Percentiles rank a stretch among this genome's conserved stretches.
These are phyloP conservation scores for Parotia lawesii DNA, from an alignment of 2,113 vertebrate genomes.

Conservation along the genomic window DNA sequence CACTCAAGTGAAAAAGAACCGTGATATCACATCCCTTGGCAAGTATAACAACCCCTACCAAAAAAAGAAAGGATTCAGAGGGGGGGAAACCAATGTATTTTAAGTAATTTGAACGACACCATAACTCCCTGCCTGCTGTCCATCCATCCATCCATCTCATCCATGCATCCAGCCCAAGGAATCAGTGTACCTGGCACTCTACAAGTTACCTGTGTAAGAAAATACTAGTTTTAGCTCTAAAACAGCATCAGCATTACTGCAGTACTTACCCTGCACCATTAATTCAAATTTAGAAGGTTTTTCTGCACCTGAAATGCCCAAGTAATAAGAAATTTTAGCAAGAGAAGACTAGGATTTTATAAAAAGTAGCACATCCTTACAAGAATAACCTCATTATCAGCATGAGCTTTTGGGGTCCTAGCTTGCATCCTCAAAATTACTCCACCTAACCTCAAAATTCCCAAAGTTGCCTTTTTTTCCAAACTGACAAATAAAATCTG, in stretches of 20 bases:
- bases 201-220: neutral
- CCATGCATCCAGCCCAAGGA: neutral
- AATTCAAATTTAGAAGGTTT: neutral
- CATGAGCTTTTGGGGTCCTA: neutral
- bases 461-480: neutral
- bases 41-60: neutral
- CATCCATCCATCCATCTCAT: too few relatives aligned
- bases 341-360: neutral
- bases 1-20: neutral
- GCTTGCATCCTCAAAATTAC: neutral
- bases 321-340: neutral
- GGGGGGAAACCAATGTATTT: accelerated
- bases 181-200: accelerated
- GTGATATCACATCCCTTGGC: neutral
- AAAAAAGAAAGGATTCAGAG: neutral
- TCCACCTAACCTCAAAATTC: neutral
- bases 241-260: neutral
- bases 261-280: neutral
- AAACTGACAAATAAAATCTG: neutral
- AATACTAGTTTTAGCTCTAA: neutral
- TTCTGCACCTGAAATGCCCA: neutral
- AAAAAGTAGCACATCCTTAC: neutral
- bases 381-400: neutral
- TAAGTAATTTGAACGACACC: neutral
- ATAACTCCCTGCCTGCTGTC: neutral